Evolutionary conservation across 2,113 vertebrate species (phyloP).

Genomic region (Poeciliopsis prolifica): DNA sequence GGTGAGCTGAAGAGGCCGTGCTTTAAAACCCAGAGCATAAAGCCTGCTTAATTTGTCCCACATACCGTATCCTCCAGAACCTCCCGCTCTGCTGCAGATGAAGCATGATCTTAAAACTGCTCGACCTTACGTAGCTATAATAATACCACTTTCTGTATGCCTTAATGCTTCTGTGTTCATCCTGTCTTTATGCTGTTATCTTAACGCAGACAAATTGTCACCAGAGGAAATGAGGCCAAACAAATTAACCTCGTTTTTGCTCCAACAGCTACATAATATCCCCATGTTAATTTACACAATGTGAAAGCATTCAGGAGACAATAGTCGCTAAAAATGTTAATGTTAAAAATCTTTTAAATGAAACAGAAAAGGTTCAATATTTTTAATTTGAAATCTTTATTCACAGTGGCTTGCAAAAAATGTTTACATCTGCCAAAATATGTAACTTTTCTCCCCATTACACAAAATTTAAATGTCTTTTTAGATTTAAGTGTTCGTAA

Average conservation of each 20-base stretch:
- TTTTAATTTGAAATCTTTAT: neutral
- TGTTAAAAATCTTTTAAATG: neutral
- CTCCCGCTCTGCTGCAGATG: conserved; percentile 49
- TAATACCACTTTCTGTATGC: conserved; percentile 25
- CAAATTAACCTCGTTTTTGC: conserved; percentile 42
- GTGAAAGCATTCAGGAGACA: neutral
- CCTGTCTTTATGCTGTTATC: conserved; percentile 31
- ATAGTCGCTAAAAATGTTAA: neutral
- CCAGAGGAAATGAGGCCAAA: conserved; percentile 50
- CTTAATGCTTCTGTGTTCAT: conserved; percentile 23
- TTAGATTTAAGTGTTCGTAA: too few species aligned
- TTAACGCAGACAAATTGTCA: conserved; percentile 33
- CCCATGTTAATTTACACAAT: neutral
- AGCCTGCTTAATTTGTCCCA: conserved; percentile 76
- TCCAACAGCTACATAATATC: neutral
- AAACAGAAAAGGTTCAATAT: neutral
- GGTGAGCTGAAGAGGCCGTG: conserved; percentile 77
- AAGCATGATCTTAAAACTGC: conserved; percentile 30
- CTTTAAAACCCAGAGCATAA: conserved; percentile 74
- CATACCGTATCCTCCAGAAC: conserved; percentile 58
- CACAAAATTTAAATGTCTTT: neutral
- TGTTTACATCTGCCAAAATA: neutral
- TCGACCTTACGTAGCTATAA: conserved; percentile 34
- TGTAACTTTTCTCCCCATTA: neutral
- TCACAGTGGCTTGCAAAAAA: neutral